These are phyloP conservation scores for Eulimnadia texana DNA, from an alignment of 1,140 invertebrate genomes.

Conservation along the genomic window DNA sequence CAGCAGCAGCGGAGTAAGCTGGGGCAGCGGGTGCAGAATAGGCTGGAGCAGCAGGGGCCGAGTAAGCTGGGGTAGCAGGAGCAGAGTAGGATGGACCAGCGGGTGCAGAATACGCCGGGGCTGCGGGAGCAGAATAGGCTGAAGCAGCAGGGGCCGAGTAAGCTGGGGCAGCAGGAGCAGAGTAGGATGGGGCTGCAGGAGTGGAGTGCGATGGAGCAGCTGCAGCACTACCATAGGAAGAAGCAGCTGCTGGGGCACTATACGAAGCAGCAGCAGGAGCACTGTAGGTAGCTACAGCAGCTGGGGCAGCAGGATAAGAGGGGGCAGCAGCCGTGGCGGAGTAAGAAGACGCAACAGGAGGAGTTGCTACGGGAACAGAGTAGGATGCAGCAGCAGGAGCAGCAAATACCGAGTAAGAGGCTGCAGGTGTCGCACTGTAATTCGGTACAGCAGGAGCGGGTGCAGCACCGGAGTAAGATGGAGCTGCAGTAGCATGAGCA, in stretches of 20 bases:
- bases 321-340: neutral
- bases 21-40: slow-evolving; percentile 8
- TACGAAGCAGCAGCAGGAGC: slow-evolving; percentile 1
- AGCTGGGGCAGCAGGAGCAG: neutral
- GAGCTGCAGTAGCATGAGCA: neutral
- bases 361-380: neutral
- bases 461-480: no score
- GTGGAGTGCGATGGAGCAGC: neutral
- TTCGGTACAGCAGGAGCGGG: neutral
- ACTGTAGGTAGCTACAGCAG: no score
- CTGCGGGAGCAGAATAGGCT: slow-evolving; percentile 3
- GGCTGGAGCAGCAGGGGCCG: neutral
- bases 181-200: neutral
- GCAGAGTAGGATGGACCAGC: neutral
- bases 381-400: slow-evolving; percentile 1
- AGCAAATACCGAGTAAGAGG: neutral
- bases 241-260: neutral
- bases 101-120: slow-evolving; percentile 1
- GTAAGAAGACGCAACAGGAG: no score
- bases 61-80: neutral
- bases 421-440: neutral
- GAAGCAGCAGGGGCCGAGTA: neutral
- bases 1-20: neutral
- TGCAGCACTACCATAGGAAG: neutral
- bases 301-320: neutral